Evolutionary conservation across 2,113 vertebrate species (phyloP), one percentile per base, ranked within the genome.

Genomic region (Polypterus bichir): DNA sequence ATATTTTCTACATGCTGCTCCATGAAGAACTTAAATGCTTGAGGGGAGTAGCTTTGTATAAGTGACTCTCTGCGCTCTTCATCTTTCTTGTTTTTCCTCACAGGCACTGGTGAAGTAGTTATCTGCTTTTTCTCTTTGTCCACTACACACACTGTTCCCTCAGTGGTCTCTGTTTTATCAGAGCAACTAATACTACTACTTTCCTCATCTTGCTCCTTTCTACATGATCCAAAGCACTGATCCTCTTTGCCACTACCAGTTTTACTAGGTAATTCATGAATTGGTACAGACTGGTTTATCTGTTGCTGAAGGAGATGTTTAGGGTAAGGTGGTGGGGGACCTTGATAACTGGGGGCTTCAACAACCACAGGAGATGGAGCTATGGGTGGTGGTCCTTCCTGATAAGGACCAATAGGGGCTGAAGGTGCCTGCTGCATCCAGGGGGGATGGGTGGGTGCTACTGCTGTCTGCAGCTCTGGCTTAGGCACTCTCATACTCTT

Each of bases 1-100:
- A 99, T 89, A 65, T 99, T 99, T 79, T 99, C 96, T 68, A 99
- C 93, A 0, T 98, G 96, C 54, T 99, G 96, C 66, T 99, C 96
- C 96, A 99, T 99, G 61, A 96, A 99, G 77, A 99, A 99, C 75
- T 98, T 98, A 75, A 98, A 99, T n/a, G 96, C 96, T 73, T 98
- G 94, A 4, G 95, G 92, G 6, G 96, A 98, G 44, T 99, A 98
- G 63, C 91, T 85, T 1, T 92, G 88, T 58, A 97, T 81, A 6
- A 91, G 81, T 60, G 88, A 91, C 3, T 92, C 91, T 61, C 93
- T 89, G 10, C 93, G 79, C 51, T 90, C 91, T 78, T 98, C 95
- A 55, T 95, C 93, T 48, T 88, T 91, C 73, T 92, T 94, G 75
- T 88, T 92, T 62, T 91, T 92, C 44, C 94, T 84, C 59, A 97